Percentiles rank a stretch among this genome's conserved stretches.
These are phyloP conservation scores for Ochropleura leucogaster DNA, from an alignment of 2,888 invertebrate genomes.

Conservation along the genomic window DNA sequence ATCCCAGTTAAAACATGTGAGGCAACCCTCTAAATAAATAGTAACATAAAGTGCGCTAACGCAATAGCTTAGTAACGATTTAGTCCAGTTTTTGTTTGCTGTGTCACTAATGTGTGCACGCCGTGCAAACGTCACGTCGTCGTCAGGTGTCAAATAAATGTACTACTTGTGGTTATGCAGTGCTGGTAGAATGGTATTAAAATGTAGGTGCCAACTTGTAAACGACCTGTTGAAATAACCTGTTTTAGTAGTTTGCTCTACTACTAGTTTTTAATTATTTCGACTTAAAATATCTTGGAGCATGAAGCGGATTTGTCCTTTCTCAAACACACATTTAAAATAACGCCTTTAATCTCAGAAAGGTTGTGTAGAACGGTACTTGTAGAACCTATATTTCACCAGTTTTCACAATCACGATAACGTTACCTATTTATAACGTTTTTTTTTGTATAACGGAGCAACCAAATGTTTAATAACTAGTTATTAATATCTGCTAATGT, in stretches of 20 bases:
- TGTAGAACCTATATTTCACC: background rate
- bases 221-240: conserved; percentile 44
- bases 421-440: conserved; percentile 26
- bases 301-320: conserved; percentile 19
- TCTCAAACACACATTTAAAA: background rate
- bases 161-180: conserved; percentile 27
- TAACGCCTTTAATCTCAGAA: background rate
- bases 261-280: conserved; percentile 37
- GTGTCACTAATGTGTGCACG: conserved; percentile 54
- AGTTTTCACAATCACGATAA: conserved; percentile 13
- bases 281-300: conserved; percentile 4
- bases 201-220: conserved; percentile 36
- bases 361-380: background rate
- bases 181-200: conserved; percentile 35
- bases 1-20: conserved; percentile 7
- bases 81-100: conserved; percentile 66
- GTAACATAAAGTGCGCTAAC: conserved; percentile 44
- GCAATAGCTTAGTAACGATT: conserved; percentile 61
- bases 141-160: conserved; percentile 50
- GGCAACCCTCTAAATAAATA: conserved; percentile 56
- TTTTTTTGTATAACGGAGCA: conserved; percentile 36
- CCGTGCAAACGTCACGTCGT: conserved; percentile 50
- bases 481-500: conserved; percentile 53
- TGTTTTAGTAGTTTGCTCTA: conserved; percentile 25
- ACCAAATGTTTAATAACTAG: conserved; percentile 32